Base-by-base conservation (phyloP, 92 coral and sea anemone species). In the Zoanthus gigantus region DNA sequence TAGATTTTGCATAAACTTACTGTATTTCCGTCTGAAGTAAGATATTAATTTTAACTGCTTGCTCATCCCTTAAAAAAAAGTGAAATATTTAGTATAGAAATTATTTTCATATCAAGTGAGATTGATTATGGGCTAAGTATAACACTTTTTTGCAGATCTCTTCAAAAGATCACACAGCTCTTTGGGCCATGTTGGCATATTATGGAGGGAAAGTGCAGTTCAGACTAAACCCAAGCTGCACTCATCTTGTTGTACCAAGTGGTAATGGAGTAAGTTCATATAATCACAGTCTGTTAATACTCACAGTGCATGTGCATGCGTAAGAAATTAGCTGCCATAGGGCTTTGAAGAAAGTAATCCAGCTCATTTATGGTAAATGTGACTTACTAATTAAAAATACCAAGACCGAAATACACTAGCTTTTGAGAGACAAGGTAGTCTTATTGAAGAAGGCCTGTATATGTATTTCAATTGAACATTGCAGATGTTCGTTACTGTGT, bases 101-200 rank as follows among this genome's bases (percentile, higher is more conserved):
- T 14, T 63, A 63, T 63, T 3, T 78, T 28, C 2, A 37, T 37
- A 37, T 37, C 42, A 37, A 37, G 42, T 37, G 42, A 37, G 42
- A 37, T 37, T 37, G 42, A 37, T 16, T 47, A 7, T 76, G 18
- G 30, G 13, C 67, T 47, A 17, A 34, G 32, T 58, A 23, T 12
- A 9, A 15, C 29, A 46, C 18, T 29, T 29, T 68, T 46, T 42
- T 74, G 1, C 54, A 96, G 99, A 76, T 97, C 18, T 96, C 98
- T 44, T 57, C 88, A 48, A 90, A 86, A 65, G 99, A 97, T 88
- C 75, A 95, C 12, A 92, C 88, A 84, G 94, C 89, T 63, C 86
- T 97, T 42, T 97, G 98, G 99, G 98, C 99, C 18, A 97, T 97
- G 99, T 91, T 97, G 76, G 92, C 99, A 8, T 97, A 82, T 78